Base-by-base conservation (phyloP, 2,797 vertebrate species). In the Calcarius lapponicus region DNA sequence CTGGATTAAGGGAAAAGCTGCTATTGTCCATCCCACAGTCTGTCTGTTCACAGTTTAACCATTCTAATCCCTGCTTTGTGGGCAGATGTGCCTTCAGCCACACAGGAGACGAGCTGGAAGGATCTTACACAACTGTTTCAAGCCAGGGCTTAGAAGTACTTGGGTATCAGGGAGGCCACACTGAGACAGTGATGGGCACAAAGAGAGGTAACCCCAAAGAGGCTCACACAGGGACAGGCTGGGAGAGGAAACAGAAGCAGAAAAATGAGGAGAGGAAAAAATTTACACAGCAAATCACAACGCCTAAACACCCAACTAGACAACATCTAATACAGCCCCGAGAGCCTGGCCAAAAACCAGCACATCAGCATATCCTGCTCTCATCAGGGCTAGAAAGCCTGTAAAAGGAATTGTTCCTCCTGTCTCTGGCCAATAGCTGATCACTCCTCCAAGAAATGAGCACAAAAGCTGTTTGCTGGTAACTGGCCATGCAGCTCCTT, bases 121-220 rank as follows among this genome's bases (percentile, higher is more conserved):
- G n/a, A 26, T 47, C 42, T 43, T 64, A 20, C 13, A 17, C 0
- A 1, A 65, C 18, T 69, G 11, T 42, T 65, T 61, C 56, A 88
- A 86, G 40, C 22, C 47, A 43, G 22, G 66, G 56, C 9, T 67
- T n/a, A 61, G 40, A 12, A 54, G 16, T 38, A 17, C 5, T 53
- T 0, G 0, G 32, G 43, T 34, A 28, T 38, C 34, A 10, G 16
- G 12, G 21, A 32, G 28, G n/a, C 48, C 25, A 4, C 1, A 2
- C 42, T 2, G 2, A 87, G 64, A 42, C 1, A 2, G 36, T n/a
- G 36, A 57, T 4, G 71, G 73, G 47, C 69, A 54, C 1, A 3
- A 38, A 13, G 10, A 57, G 31, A 10, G 18, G 17, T 26, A 51
- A 36, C 4, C 51, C 34, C 56, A 62, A 47, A 80, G 56, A 45